Conservation (phyloP, 2,113 vertebrate genomes). For the Tilapia sparmanii region DNA sequence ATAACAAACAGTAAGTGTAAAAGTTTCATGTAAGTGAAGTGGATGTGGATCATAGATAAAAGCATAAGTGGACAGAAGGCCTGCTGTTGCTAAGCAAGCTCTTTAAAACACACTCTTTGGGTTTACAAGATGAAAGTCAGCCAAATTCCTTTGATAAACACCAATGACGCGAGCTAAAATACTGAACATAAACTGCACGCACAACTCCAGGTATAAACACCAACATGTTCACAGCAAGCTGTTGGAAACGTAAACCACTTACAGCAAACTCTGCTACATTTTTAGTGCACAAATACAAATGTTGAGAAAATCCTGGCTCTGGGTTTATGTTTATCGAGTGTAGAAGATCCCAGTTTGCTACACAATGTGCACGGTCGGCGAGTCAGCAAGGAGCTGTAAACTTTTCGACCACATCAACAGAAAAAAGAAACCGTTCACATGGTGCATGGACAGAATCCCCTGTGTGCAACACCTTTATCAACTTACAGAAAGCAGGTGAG, state of each 20-base stretch:
- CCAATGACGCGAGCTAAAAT: neutral
- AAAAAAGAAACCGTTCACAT: neutral
- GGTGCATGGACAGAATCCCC: neutral
- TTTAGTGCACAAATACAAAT: neutral
- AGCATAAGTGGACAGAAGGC: neutral
- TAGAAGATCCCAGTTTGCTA: neutral
- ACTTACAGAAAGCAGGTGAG: neutral
- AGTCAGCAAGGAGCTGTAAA: neutral
- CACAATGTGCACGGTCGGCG: fast-evolving
- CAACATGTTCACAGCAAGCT: neutral
- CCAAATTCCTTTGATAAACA: slow-evolving; percentile 47
- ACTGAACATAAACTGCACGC: neutral
- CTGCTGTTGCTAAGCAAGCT: slow-evolving; percentile 18
- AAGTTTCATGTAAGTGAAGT: neutral
- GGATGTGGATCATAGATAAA: neutral
- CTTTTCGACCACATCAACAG: neutral
- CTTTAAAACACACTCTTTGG: slow-evolving; percentile 6
- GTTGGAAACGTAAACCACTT: neutral
- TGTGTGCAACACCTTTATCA: neutral
- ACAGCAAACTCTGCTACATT: neutral
- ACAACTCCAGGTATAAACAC: neutral
- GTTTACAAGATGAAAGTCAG: slow-evolving; percentile 30
- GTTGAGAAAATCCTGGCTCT: neutral
- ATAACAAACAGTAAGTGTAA: neutral
- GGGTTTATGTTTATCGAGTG: neutral